Conservation (phyloP, 2,797 vertebrate genomes). For the Gymnothorax javanicus region DNA sequence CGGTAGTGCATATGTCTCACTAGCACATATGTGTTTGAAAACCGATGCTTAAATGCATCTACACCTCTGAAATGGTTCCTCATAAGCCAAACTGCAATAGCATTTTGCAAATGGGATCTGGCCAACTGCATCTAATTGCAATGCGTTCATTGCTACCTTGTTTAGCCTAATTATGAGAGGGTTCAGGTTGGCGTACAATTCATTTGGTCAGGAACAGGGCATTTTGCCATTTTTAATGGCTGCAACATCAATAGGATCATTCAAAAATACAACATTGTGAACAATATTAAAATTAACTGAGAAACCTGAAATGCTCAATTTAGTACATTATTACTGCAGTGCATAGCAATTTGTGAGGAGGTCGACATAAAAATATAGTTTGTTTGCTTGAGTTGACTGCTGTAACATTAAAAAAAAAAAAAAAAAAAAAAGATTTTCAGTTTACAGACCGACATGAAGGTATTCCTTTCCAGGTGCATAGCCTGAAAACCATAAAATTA, state of each 20-base stretch:
- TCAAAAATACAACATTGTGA: background rate
- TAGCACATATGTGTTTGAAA: background rate
- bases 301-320: background rate
- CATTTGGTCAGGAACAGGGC: background rate
- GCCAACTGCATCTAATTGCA: background rate
- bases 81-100: background rate
- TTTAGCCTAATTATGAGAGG: background rate
- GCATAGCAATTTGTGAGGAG: background rate
- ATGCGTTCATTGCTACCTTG: background rate
- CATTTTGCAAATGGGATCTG: slow-evolving; percentile 11
- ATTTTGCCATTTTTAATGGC: background rate
- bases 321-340: background rate
- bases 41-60: background rate
- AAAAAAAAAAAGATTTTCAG: background rate
- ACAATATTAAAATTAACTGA: too few species aligned
- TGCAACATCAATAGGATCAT: background rate
- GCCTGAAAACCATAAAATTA: background rate
- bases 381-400: background rate
- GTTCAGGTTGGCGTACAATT: background rate
- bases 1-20: background rate
- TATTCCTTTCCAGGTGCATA: background rate
- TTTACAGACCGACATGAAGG: background rate
- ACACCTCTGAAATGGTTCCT: slow-evolving; percentile 1
- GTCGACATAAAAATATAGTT: background rate
- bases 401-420: background rate